Evolutionary conservation across 2,888 invertebrate genomes (phyloP).

Genomic region (Pterostichus madidus): DNA sequence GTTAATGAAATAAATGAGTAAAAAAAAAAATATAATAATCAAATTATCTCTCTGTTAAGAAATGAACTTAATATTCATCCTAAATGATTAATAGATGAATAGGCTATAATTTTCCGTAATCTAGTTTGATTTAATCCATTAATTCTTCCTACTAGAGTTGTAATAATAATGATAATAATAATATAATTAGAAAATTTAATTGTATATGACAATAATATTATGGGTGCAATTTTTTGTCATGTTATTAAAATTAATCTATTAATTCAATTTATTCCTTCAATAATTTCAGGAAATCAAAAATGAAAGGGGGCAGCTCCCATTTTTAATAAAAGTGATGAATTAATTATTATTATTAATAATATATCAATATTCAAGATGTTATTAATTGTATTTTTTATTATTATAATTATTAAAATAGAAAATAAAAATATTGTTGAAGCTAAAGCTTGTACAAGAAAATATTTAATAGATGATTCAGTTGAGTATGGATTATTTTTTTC

Average conservation of each 20-base stretch:
- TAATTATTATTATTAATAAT: conserved; percentile 69
- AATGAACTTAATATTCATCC: conserved; percentile 78
- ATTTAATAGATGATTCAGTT: conserved; percentile 81
- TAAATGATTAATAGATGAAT: conserved; percentile 82
- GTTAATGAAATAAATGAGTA: conserved; percentile 77
- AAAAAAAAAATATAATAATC: conserved; percentile 77
- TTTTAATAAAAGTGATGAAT: conserved; percentile 78
- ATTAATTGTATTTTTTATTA: conserved; percentile 74
- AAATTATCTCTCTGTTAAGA: conserved; percentile 78
- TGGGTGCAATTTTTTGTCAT: conserved; percentile 83
- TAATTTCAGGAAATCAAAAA: conserved; percentile 81
- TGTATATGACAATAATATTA: conserved; percentile 79
- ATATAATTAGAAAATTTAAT: conserved; percentile 57
- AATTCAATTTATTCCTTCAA: conserved; percentile 81
- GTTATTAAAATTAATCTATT: conserved; percentile 81
- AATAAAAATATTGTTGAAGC: conserved; percentile 80
- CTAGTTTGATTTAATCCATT: conserved; percentile 76
- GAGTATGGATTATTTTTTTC: conserved; percentile 78
- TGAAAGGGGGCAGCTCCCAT: conserved; percentile 81
- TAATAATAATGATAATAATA: conserved; percentile 75
- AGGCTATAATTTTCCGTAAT: conserved; percentile 80
- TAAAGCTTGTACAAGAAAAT: conserved; percentile 81
- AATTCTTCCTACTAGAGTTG: conserved; percentile 78
- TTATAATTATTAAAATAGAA: conserved; percentile 76
- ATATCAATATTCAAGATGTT: conserved; percentile 69